Evolutionary conservation across 2,113 vertebrate genomes (phyloP).

Genomic region (Ageneiosus marmoratus): DNA sequence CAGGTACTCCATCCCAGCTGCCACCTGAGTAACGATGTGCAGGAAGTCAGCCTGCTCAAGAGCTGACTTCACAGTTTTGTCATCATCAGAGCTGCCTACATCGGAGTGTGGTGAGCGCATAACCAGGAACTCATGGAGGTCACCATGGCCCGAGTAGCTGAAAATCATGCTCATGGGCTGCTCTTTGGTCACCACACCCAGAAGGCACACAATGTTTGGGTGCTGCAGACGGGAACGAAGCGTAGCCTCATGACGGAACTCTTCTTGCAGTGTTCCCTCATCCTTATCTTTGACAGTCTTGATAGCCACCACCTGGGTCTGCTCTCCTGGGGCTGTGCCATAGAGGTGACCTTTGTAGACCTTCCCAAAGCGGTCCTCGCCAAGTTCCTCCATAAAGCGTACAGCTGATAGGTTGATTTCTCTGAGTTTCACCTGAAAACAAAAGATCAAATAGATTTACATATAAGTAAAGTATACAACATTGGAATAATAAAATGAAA

Average conservation of each 20-base stretch:
- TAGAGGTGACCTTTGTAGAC: slow-evolving; percentile 96
- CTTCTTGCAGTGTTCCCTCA: slow-evolving; percentile 84
- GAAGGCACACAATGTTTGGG: slow-evolving; percentile 86
- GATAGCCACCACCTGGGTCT: slow-evolving; percentile 88
- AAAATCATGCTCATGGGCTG: slow-evolving; percentile 95
- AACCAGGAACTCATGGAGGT: slow-evolving; percentile 93
- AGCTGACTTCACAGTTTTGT: slow-evolving; percentile 88
- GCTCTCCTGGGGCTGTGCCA: slow-evolving; percentile 84
- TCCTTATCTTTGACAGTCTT: slow-evolving; percentile 95
- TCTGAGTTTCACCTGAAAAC: slow-evolving; percentile 83
- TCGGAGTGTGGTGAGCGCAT: slow-evolving; percentile 94
- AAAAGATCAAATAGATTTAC: slow-evolving; percentile 14
- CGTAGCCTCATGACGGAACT: slow-evolving; percentile 91
- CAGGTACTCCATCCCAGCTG: slow-evolving; percentile 95
- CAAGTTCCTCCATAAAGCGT: slow-evolving; percentile 93
- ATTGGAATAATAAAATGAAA: neutral
- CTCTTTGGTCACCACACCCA: slow-evolving; percentile 90
- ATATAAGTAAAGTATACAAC: neutral
- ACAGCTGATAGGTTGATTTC: slow-evolving; percentile 91
- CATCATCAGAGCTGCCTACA: slow-evolving; percentile 91
- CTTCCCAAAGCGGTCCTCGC: slow-evolving; percentile 94
- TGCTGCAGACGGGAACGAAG: slow-evolving; percentile 87
- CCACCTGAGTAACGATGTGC: slow-evolving; percentile 88
- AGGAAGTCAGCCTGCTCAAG: slow-evolving; percentile 93
- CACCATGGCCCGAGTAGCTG: slow-evolving; percentile 85